Evolutionary conservation across 1,140 invertebrate genomes (phyloP), one percentile per base, ranked within the genome.

Genomic region (Meloidogyne chitwoodi): DNA sequence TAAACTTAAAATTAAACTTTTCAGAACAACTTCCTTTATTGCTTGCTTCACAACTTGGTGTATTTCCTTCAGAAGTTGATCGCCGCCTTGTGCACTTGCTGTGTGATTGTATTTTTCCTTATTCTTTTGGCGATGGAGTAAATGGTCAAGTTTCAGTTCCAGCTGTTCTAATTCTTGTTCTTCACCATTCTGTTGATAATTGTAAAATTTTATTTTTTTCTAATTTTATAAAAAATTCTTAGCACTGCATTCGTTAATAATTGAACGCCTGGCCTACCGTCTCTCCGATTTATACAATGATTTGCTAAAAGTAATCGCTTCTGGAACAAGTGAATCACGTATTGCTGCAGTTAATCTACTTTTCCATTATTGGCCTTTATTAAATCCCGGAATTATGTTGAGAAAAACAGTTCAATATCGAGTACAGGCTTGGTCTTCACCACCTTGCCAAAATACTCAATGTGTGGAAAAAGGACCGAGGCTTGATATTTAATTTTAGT

Each of bases 351-450:
- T 94, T 62, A 96, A 98, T 89, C 90, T 99, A 29, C 90, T 99
- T 22, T 98, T 99, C 88, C 95, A 97, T 89, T 99, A 99, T 88
- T 99, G 96, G 95, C 96, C 96, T n/a, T 92, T 95, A 2, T 93
- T 98, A 81, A 96, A 97, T 89, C 93, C 94, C 24, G 93, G 93
- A 84, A 90, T 95, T 2, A 93, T 94, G 83, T 95, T 98, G 87
- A 90, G 94, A 64, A 92, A 93, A 85, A 92, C 93, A 0, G 90
- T 95, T 44, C 91, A 95, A 69, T 92, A 93, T 79, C 95, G 94
- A 89, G 92, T 95, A 87, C 92, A 93, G 19, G 85, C 84, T 27
- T 85, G 84, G 84, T 66, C 68, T 62, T 41, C 78, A 6, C 65
- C 73, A 1, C 76, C 77, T 22, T 85, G 84, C 34, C 85, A 85